Conservation (phyloP, 2,113 vertebrate genomes). For the Bettongia penicillata region DNA sequence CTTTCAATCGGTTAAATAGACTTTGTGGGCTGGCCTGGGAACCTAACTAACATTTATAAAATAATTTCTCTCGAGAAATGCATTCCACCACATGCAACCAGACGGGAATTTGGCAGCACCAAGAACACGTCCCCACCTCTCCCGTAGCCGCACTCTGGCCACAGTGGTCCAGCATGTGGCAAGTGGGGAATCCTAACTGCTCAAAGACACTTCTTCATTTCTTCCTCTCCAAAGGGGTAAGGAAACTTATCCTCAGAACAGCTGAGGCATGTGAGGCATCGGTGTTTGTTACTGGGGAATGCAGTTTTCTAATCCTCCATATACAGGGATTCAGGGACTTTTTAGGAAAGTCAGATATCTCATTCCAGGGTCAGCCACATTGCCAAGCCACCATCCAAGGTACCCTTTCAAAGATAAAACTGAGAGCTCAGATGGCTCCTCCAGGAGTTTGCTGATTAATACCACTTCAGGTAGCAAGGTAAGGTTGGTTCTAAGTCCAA, state of each 20-base stretch:
- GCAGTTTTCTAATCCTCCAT: not conserved
- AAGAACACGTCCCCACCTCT: not conserved
- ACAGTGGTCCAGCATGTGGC: not conserved
- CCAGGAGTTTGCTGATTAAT: constrained; percentile 1
- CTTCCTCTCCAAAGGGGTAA: not conserved
- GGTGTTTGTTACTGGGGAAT: not conserved
- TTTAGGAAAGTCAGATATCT: constrained; percentile 5
- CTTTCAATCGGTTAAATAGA: constrained; percentile 61
- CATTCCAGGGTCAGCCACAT: not conserved
- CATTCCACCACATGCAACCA: constrained; percentile 65
- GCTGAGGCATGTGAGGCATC: not conserved
- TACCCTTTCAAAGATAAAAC: not conserved
- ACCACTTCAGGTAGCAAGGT: constrained; percentile 10
- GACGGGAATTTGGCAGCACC: constrained; percentile 55
- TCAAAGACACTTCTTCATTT: not conserved
- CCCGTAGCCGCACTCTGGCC: constrained; percentile 32
- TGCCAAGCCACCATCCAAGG: not conserved
- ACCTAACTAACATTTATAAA: constrained; percentile 63
- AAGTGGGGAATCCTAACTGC: not conserved
- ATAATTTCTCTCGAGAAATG: constrained; percentile 66
- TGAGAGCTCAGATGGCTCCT: not conserved
- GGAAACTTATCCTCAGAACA: not conserved
- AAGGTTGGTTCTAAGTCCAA: not conserved
- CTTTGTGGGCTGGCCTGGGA: constrained; percentile 61
- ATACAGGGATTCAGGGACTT: not conserved